Base-by-base conservation (phyloP, 2,113 vertebrate species). In the Egretta garzetta region DNA sequence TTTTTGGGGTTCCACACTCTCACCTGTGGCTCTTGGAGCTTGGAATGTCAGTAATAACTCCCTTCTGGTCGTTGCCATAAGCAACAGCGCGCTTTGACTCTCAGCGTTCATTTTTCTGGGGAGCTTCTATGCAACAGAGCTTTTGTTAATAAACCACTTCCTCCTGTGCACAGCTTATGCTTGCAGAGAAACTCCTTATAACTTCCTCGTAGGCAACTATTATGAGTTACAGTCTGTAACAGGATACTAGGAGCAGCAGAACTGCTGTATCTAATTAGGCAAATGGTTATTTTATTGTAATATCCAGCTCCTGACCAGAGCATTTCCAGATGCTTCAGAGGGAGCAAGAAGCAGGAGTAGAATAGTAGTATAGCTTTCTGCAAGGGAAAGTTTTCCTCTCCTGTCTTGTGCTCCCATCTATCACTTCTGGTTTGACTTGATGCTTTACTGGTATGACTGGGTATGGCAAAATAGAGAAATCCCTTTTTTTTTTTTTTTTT, bases 211-310 rank as follows among this genome's bases (percentile, higher is more conserved):
- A n/a, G 67, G 58, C 74, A 71, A 41, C 88, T 59, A 27, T 41
- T 41, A 41, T 13, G 39, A 41, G 39, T 41, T 41, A 41, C 60
- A 80, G n/a, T 52, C 35, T 88, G 62, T 91, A 95, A 87, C 43
- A 95, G 91, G 87, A 82, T 76, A 47, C 71, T 39, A 73, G 67
- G 86, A 82, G 70, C 89, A 86, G 74, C 74, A 95, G 37, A 95
- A 91, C 70, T 97, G 49, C 74, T 97, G 91, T 70, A 56, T 68
- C n/a, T 93, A 24, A 91, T 96, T 93, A 96, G 58, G 59, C 27
- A 66, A 59, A 70, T 88, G 2, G 37, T 52, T 85, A 27, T 85
- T 97, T 93, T 87, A 89, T 58, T 80, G 58, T 45, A 76, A 56
- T 70, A 62, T 81, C 32, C 86, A 89, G 49, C 86, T 89, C 66